Conservation (phyloP, 2,888 invertebrate genomes). For the Alentia gelatinosa region DNA sequence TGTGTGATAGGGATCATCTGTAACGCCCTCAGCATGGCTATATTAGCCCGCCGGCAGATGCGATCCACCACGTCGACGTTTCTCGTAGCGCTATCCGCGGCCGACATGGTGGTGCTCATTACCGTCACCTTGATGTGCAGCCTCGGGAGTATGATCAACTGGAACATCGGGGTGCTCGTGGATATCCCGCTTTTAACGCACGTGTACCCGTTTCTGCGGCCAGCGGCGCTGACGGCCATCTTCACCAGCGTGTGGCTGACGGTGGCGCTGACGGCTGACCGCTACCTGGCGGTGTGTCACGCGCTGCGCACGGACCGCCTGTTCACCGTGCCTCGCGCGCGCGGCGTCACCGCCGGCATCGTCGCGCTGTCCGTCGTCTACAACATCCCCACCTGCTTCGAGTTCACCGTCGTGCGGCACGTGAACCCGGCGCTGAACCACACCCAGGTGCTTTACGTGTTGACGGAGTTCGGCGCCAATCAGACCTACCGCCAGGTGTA, state of each 20-base stretch:
- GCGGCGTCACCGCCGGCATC: not conserved
- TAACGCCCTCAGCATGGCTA: not conserved
- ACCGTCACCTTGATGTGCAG: not conserved
- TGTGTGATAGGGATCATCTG: not conserved
- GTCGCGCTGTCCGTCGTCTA: not conserved
- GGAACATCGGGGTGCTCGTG: not conserved
- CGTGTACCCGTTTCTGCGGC: slow-evolving; percentile 12
- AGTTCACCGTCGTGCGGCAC: not conserved
- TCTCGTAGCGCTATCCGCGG: not conserved
- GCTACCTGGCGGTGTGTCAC: slow-evolving; percentile 50
- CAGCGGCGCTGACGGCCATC: not conserved
- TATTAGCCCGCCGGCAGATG: not conserved
- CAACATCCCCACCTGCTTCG: slow-evolving; percentile 41
- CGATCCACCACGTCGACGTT: slow-evolving; percentile 23
- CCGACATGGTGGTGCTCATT: slow-evolving; percentile 29
- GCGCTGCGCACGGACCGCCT: not conserved
- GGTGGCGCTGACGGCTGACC: not conserved
- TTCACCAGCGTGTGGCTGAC: slow-evolving; percentile 44
- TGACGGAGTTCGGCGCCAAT: slow-evolving; percentile 21
- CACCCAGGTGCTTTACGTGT: not conserved
- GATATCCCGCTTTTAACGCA: not conserved
- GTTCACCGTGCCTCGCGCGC: not conserved
- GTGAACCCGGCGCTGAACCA: not conserved
- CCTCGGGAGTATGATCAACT: not conserved
- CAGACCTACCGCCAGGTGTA: not conserved